A percentile compares a stretch with the other conserved stretches of the same genome.
phyloP scores from a whole-genome alignment of 2,113 vertebrate genomes.

The Tylochromis polylepis region DNA sequence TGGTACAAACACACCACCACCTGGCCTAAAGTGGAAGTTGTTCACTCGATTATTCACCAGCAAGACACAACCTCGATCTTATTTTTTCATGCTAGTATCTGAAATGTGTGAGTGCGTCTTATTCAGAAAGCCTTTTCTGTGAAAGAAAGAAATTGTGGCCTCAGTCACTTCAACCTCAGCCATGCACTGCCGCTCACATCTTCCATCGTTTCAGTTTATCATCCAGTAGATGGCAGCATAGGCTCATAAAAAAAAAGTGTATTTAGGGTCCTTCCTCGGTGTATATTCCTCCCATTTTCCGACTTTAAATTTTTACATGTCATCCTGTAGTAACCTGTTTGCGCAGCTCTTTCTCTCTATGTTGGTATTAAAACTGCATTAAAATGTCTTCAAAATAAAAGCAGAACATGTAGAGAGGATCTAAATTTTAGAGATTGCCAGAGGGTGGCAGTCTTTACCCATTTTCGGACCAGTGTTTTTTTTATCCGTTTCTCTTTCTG shows the following conservation, averaged over 20 bases:
- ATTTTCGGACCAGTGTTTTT: background rate
- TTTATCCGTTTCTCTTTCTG: background rate
- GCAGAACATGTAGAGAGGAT: background rate
- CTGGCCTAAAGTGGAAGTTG: constrained; percentile 35
- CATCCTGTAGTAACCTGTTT: background rate
- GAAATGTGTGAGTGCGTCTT: background rate
- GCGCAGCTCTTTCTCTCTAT: background rate
- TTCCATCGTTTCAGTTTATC: background rate
- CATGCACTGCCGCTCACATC: background rate
- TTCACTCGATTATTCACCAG: background rate
- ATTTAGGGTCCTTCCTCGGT: fast-evolving
- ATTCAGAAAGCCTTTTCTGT: background rate
- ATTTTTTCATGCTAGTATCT: background rate
- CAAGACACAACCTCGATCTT: background rate
- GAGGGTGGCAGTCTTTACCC: constrained; percentile 68
- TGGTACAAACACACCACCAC: constrained; percentile 57
- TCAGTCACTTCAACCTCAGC: background rate
- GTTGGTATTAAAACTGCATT: background rate
- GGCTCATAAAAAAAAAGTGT: background rate
- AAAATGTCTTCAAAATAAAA: background rate
- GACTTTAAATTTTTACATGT: background rate
- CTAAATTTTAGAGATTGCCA: constrained; percentile 19
- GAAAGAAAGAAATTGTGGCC: background rate
- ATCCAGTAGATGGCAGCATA: constrained; percentile 66
- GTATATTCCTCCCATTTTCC: background rate